A percentile compares a stretch with the other conserved stretches of the same genome.
These are phyloP conservation scores for Colletes gigas DNA, from an alignment of 1,140 invertebrate species.

Conservation along the genomic window DNA sequence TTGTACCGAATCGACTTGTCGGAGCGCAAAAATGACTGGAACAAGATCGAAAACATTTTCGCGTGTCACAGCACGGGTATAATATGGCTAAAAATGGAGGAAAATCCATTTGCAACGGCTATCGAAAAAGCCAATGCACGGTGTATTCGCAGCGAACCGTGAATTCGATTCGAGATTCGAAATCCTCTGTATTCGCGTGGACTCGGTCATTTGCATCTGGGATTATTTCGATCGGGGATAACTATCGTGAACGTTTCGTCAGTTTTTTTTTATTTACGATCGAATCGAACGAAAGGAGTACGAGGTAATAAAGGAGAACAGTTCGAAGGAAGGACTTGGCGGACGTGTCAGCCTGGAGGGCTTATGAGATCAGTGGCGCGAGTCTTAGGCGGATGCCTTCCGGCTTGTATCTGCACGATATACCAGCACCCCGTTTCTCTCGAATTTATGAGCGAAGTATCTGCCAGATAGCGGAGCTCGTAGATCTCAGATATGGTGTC, in stretches of 20 bases:
- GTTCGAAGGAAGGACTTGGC: slow-evolving; percentile 4
- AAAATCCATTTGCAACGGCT: too few species aligned
- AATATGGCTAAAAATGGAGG: too few species aligned
- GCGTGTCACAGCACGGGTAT: too few species aligned
- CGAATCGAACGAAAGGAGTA: slow-evolving; percentile 34
- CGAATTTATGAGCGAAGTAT: slow-evolving; percentile 60
- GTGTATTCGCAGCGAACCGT: too few species aligned
- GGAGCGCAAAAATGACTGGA: too few species aligned
- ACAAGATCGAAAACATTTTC: too few species aligned
- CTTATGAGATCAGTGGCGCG: slow-evolving; percentile 38
- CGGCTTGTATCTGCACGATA: slow-evolving; percentile 53
- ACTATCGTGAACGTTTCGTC: background rate
- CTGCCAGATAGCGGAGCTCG: slow-evolving; percentile 54
- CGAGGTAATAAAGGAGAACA: slow-evolving; percentile 4
- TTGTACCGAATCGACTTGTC: too few species aligned
- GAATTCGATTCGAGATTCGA: too few species aligned
- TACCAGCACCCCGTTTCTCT: slow-evolving; percentile 53
- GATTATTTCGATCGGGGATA: too few species aligned
- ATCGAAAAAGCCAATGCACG: too few species aligned
- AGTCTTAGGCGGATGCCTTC: slow-evolving; percentile 39
- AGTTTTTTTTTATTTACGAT: slow-evolving; percentile 4
- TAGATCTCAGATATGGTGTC: slow-evolving; percentile 43
- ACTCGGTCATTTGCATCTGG: too few species aligned
- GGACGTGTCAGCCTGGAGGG: slow-evolving; percentile 43
- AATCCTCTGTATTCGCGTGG: too few species aligned